Conservation (phyloP, 1,140 invertebrate genomes). For the Diabrotica virgifera region DNA sequence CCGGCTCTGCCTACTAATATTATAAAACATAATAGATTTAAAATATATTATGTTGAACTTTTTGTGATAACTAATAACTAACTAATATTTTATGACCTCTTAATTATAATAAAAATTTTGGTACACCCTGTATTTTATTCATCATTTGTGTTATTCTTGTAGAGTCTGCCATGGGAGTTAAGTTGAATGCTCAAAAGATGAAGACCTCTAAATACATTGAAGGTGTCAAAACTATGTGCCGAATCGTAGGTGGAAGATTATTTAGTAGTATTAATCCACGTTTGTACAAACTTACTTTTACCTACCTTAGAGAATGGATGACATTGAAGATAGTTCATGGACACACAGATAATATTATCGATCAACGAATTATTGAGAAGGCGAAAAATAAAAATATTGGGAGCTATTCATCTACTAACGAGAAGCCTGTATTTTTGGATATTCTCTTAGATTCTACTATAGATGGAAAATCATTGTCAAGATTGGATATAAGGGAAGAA, state of each 20-base stretch:
- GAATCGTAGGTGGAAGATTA: constrained; percentile 46
- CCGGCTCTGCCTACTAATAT: no score
- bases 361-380: constrained; percentile 38
- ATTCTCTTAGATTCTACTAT: constrained; percentile 62
- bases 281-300: constrained; percentile 30
- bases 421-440: constrained; percentile 70
- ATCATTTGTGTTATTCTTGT: constrained; percentile 5
- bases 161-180: constrained; percentile 69
- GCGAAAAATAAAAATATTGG: constrained; percentile 16
- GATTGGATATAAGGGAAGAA: constrained; percentile 74
- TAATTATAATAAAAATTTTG: not conserved
- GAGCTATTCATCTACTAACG: constrained; percentile 48
- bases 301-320: constrained; percentile 45
- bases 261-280: constrained; percentile 43
- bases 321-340: constrained; percentile 49
- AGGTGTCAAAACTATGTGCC: constrained; percentile 60
- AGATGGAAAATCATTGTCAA: constrained; percentile 56
- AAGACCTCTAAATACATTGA: constrained; percentile 69
- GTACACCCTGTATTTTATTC: not conserved
- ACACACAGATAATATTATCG: constrained; percentile 50
- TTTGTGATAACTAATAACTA: no score
- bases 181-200: constrained; percentile 66
- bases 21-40: no score
- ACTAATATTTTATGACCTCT: not conserved
- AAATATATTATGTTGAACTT: no score